phyloP scores from a whole-genome alignment of 2,797 vertebrate genomes.

The Semotilus atromaculatus region DNA sequence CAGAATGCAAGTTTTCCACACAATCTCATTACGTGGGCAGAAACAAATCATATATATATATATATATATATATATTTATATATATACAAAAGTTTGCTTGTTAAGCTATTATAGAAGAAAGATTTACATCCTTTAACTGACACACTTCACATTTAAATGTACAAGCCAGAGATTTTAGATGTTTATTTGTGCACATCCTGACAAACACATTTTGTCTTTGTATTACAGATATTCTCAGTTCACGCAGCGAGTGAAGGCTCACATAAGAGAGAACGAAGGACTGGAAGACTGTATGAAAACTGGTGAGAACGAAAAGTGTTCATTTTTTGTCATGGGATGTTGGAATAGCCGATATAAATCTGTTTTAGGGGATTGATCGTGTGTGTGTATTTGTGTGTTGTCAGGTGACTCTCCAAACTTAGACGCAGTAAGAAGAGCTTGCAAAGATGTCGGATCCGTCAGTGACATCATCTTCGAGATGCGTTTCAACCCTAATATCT shows the following conservation, averaged over 20 bases:
- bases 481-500: constrained; percentile 81
- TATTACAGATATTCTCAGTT: constrained; percentile 78
- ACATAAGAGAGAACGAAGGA: constrained; percentile 72
- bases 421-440: constrained; percentile 76
- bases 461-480: constrained; percentile 85
- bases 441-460: constrained; percentile 81
- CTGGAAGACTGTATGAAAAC: constrained; percentile 76
- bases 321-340: background rate
- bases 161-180: background rate
- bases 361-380: background rate
- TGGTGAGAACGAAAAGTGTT: constrained; percentile 60
- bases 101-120: background rate
- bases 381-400: background rate
- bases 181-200: background rate
- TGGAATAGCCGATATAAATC: background rate
- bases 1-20: background rate
- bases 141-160: background rate
- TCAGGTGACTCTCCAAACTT: constrained; percentile 75
- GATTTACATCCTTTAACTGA: background rate
- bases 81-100: background rate
- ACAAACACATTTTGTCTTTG: background rate
- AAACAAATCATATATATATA: background rate
- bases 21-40: background rate
- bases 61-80: too few relatives aligned
- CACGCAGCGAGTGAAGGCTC: constrained; percentile 69